A percentile compares a stretch with the other conserved stretches of the same genome.
Conservation (phyloP, 2,113 vertebrate genomes). For the Carassius gibelio region DNA sequence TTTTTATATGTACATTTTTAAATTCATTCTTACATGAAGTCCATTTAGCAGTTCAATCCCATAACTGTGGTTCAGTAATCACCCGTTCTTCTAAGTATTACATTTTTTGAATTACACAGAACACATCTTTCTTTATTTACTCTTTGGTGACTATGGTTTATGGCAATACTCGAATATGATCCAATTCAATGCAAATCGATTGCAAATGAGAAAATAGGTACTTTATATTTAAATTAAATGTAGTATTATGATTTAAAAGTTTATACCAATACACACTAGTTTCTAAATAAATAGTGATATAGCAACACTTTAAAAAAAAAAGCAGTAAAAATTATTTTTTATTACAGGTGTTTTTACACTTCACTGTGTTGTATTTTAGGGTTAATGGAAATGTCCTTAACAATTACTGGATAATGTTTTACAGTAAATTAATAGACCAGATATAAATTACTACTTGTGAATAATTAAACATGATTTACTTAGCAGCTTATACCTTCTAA, state of each 20-base stretch:
- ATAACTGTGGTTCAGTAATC: slow-evolving; percentile 62
- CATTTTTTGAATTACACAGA: slow-evolving; percentile 31
- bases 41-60: not conserved
- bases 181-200: slow-evolving; percentile 58
- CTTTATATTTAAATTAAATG: too few relatives aligned
- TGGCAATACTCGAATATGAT: slow-evolving; percentile 60
- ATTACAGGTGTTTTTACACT: not conserved
- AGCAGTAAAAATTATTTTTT: too few relatives aligned
- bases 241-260: not conserved
- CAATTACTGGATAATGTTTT: not conserved
- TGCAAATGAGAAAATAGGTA: slow-evolving; percentile 65
- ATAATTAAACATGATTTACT: too few relatives aligned
- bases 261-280: not conserved
- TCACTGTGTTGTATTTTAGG: not conserved
- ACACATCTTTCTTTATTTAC: slow-evolving; percentile 60
- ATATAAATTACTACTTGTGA: too few relatives aligned
- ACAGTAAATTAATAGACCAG: too few relatives aligned
- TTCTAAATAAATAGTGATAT: not conserved
- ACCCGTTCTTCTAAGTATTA: slow-evolving; percentile 60
- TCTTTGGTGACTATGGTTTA: slow-evolving; percentile 58
- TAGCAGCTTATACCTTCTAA: too few relatives aligned
- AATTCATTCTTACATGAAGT: too few relatives aligned
- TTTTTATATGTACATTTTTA: not conserved
- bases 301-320: too few relatives aligned
- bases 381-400: not conserved